These are phyloP conservation scores for Cheirogaleus medius DNA, from an alignment of 2,113 vertebrate species.

Conservation along the genomic window DNA sequence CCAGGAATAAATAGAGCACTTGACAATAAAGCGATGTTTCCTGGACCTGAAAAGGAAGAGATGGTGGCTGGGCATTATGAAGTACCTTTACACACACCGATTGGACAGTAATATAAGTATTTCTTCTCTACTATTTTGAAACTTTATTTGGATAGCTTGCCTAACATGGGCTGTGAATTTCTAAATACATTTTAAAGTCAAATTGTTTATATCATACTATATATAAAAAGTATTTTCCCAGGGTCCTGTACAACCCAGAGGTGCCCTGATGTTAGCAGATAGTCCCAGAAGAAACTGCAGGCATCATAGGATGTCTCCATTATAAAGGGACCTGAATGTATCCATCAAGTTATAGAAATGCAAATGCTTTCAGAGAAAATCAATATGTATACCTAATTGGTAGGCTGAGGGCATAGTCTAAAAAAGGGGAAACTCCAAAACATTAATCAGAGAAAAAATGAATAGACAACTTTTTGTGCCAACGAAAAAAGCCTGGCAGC, in stretches of 20 bases:
- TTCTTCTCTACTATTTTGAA: not conserved
- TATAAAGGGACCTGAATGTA: not conserved
- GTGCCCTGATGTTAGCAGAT: not conserved
- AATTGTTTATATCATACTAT: not conserved
- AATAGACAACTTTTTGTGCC: slow-evolving; percentile 3
- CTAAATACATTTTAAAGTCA: slow-evolving; percentile 9
- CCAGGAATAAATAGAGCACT: not conserved
- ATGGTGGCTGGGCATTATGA: not conserved
- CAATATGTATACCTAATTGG: not conserved
- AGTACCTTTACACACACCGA: not conserved
- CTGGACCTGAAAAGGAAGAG: not conserved
- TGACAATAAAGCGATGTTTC: not conserved
- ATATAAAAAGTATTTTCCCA: not conserved
- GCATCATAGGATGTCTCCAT: not conserved
- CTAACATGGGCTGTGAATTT: not conserved
- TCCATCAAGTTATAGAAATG: slow-evolving; percentile 13
- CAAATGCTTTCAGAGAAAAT: slow-evolving; percentile 51
- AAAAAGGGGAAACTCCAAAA: not conserved
- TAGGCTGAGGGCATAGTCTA: not conserved
- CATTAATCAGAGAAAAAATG: not conserved
- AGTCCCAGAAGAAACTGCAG: not conserved
- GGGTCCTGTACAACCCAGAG: not conserved
- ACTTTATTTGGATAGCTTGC: not conserved
- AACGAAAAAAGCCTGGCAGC: not conserved
- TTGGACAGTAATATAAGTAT: not conserved